These are phyloP conservation scores for Xerus rutilus DNA, from an alignment of 2,797 vertebrate genomes.

Conservation along the genomic window DNA sequence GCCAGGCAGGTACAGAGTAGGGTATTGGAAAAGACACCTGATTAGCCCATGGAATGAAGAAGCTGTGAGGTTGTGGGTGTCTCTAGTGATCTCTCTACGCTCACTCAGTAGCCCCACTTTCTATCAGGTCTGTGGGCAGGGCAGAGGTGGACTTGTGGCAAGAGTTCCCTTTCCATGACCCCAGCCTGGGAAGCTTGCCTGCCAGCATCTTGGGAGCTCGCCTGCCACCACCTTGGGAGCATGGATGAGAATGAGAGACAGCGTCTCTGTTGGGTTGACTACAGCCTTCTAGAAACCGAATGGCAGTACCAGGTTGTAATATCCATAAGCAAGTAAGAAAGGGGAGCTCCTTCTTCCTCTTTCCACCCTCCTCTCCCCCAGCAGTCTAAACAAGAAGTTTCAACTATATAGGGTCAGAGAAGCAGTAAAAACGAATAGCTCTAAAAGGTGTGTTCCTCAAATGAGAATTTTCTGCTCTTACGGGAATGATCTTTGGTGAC, in stretches of 20 bases:
- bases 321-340: background rate
- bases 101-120: conserved; percentile 13
- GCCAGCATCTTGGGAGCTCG: background rate
- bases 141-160: too few species aligned
- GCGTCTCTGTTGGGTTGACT: background rate
- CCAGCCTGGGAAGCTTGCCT: background rate
- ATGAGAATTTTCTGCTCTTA: background rate
- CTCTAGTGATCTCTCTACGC: background rate
- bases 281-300: background rate
- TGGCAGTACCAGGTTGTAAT: background rate
- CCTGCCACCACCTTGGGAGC: background rate
- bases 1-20: conserved; percentile 71
- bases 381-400: conserved; percentile 12
- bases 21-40: conserved; percentile 63
- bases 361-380: background rate
- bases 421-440: background rate
- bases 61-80: background rate
- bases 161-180: background rate
- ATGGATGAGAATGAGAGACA: background rate
- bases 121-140: background rate
- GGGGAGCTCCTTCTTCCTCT: background rate
- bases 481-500: conserved; percentile 9
- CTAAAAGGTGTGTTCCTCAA: background rate
- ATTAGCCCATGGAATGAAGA: background rate
- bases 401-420: conserved; percentile 35